Evolutionary conservation across 2,113 vertebrate species (phyloP).

Genomic region (Rhadina sibilatrix): DNA sequence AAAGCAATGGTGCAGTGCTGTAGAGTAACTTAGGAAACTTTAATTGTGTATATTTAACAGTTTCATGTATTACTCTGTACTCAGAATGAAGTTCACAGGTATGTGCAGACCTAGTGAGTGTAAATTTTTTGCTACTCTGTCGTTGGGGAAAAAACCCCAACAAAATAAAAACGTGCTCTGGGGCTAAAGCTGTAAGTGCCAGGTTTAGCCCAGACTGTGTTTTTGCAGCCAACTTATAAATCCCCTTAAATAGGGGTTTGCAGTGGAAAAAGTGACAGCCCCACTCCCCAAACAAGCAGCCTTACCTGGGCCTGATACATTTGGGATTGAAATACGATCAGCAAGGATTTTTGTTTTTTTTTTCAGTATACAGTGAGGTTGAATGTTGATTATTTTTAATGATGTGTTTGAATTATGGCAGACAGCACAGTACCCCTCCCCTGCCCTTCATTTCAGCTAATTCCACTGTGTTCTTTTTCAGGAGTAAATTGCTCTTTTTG

Average conservation of each 20-base stretch:
- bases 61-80: background rate
- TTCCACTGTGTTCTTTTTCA: slow-evolving; percentile 2
- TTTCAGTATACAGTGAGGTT: slow-evolving; percentile 33
- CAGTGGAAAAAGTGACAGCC: slow-evolving; percentile 72
- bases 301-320: slow-evolving; percentile 58
- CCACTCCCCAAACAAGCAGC: slow-evolving; percentile 28
- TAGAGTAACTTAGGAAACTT: background rate
- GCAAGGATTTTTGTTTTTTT: slow-evolving; percentile 58
- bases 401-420: background rate
- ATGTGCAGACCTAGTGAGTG: background rate
- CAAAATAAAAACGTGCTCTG: slow-evolving; percentile 60
- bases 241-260: slow-evolving; percentile 56
- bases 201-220: slow-evolving; percentile 51
- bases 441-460: background rate
- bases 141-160: background rate
- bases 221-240: slow-evolving; percentile 71
- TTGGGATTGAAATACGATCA: slow-evolving; percentile 69
- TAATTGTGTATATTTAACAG: background rate
- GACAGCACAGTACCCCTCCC: background rate
- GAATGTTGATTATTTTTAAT: slow-evolving; percentile 52
- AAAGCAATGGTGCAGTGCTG: background rate
- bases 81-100: slow-evolving; percentile 8
- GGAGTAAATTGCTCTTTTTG: slow-evolving; percentile 10
- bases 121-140: background rate
- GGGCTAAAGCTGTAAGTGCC: slow-evolving; percentile 52